Conservation (phyloP, 2,113 vertebrate genomes). For the Elephantulus edwardii region DNA sequence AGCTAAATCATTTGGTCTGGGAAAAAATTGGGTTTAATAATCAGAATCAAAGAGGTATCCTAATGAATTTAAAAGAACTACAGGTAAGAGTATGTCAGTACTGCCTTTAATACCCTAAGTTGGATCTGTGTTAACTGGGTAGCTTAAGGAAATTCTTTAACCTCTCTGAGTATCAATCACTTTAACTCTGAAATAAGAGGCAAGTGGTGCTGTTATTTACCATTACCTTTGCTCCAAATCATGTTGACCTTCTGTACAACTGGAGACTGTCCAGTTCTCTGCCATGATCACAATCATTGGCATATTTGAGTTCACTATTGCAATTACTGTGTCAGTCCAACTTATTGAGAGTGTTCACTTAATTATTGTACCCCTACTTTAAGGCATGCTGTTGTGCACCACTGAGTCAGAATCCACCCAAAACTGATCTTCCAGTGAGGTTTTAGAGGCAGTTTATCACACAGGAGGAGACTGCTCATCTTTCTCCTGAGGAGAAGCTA, state of each 20-base stretch:
- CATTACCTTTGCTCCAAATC: background rate
- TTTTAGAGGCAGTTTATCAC: no score
- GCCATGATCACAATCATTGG: background rate
- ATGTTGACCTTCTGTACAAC: background rate
- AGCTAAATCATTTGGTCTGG: slow-evolving; percentile 48
- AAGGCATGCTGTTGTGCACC: no score
- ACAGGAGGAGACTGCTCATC: no score
- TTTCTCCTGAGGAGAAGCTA: no score
- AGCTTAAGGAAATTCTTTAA: slow-evolving; percentile 30
- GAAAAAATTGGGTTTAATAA: slow-evolving; percentile 44
- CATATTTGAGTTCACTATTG: background rate
- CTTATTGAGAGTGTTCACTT: background rate
- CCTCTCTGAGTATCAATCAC: background rate
- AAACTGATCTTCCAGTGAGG: no score
- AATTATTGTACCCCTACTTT: no score
- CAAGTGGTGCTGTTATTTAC: background rate
- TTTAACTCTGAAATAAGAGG: slow-evolving; percentile 25
- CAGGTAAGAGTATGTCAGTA: background rate
- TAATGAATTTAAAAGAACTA: slow-evolving; percentile 19
- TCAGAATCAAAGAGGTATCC: slow-evolving; percentile 10
- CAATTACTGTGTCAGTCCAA: background rate
- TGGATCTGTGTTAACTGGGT: background rate
- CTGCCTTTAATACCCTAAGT: background rate
- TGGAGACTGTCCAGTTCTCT: background rate
- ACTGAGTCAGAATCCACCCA: no score